These are phyloP conservation scores for Pseudochirops corinnae DNA, from an alignment of 2,797 vertebrate genomes.

Conservation along the genomic window DNA sequence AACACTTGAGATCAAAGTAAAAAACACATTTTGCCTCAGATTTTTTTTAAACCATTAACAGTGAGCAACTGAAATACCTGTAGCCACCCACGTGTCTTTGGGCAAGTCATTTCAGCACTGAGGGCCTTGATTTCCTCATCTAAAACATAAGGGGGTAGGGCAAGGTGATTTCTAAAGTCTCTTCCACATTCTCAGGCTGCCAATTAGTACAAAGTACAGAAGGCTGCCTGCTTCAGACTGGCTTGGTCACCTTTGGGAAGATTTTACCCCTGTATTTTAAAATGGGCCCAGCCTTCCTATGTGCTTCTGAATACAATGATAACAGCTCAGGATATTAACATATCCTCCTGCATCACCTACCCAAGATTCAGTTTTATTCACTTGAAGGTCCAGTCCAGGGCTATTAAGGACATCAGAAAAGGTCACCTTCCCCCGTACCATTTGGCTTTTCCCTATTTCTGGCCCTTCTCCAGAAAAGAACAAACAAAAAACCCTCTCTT, in stretches of 20 bases:
- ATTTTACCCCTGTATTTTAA: not conserved
- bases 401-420: not conserved
- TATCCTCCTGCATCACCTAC: not conserved
- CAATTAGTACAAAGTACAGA: not conserved
- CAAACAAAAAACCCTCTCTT: not conserved
- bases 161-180: not conserved
- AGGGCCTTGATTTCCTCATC: not conserved
- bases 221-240: not conserved
- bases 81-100: not conserved
- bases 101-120: not conserved
- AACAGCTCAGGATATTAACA: not conserved
- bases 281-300: not conserved
- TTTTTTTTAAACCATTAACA: constrained; percentile 32
- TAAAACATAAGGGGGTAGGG: not conserved
- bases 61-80: constrained; percentile 23
- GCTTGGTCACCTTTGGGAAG: not conserved
- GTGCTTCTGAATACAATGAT: not conserved
- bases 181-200: not conserved
- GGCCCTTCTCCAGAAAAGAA: not conserved
- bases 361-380: not conserved
- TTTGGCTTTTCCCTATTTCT: not conserved
- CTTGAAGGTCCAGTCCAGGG: not conserved
- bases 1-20: constrained; percentile 47
- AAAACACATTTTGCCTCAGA: constrained; percentile 13
- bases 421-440: not conserved